Evolutionary conservation across 2,888 invertebrate species (phyloP).

Genomic region (Agrochola litura): DNA sequence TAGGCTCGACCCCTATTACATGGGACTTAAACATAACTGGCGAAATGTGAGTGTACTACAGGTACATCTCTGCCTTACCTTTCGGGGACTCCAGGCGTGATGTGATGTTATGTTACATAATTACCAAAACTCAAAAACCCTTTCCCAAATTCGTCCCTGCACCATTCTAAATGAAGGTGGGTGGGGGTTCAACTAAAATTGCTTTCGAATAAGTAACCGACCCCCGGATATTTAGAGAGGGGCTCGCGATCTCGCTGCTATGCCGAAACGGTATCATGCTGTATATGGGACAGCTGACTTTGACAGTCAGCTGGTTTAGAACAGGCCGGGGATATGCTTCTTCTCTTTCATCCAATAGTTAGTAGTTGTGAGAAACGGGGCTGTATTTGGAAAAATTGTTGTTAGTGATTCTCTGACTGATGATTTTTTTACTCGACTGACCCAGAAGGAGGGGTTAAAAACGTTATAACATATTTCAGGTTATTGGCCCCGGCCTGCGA

Average conservation of each 20-base stretch:
- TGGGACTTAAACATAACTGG: too few species aligned
- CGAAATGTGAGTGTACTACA: not conserved
- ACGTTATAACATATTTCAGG: too few species aligned
- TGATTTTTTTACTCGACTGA: too few species aligned
- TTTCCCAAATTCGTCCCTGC: conserved; percentile 74
- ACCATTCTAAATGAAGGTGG: conserved; percentile 82
- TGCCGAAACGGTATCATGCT: conserved; percentile 32
- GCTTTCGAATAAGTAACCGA: conserved; percentile 89
- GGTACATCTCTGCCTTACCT: not conserved
- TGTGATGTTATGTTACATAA: not conserved
- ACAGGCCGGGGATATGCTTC: not conserved
- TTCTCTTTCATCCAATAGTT: not conserved
- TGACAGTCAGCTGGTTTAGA: conserved; percentile 33
- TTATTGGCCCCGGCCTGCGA: too few species aligned
- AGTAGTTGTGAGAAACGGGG: too few species aligned
- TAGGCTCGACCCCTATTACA: too few species aligned
- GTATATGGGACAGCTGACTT: conserved; percentile 37
- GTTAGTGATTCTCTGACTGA: too few species aligned
- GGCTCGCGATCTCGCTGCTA: conserved; percentile 56
- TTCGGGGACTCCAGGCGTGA: not conserved
- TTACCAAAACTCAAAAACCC: not conserved
- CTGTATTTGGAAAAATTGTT: too few species aligned
- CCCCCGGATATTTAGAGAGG: conserved; percentile 74
- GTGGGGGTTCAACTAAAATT: conserved; percentile 84
- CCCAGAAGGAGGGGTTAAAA: too few species aligned